Evolutionary conservation across 1,140 invertebrate genomes (phyloP).

Genomic region (Mycetomoellerius zeteki): DNA sequence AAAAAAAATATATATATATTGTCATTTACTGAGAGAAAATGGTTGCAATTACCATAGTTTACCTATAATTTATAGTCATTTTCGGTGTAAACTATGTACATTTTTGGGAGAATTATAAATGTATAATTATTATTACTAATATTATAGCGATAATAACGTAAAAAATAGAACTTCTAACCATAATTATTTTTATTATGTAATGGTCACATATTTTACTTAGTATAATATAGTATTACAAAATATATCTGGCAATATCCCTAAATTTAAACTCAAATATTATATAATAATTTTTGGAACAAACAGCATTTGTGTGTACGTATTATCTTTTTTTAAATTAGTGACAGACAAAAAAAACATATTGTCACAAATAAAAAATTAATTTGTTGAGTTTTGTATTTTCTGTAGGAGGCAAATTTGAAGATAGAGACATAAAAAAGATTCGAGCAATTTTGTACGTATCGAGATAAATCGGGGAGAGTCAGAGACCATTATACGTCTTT

Average conservation of each 20-base stretch:
- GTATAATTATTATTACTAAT: too few species aligned
- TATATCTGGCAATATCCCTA: background rate
- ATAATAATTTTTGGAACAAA: background rate
- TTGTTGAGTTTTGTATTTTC: background rate
- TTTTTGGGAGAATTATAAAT: too few species aligned
- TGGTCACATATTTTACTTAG: too few species aligned
- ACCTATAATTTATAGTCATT: too few species aligned
- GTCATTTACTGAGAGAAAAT: too few species aligned
- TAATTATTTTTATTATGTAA: too few species aligned
- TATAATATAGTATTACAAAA: background rate
- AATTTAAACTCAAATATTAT: background rate
- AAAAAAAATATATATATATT: too few species aligned
- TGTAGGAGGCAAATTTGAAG: slow-evolving; percentile 58
- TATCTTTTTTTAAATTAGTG: background rate
- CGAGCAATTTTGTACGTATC: slow-evolving; percentile 57
- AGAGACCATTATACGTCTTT: slow-evolving; percentile 73
- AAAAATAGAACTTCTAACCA: too few species aligned
- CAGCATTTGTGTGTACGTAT: background rate
- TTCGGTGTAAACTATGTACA: too few species aligned
- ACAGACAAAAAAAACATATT: too few species aligned
- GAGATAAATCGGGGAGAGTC: slow-evolving; percentile 13
- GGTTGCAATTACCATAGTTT: too few species aligned
- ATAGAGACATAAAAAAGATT: slow-evolving; percentile 75
- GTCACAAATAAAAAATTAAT: background rate
- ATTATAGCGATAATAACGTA: too few species aligned